These are phyloP conservation scores for Malurus melanocephalus DNA, from an alignment of 2,113 vertebrate species.

Conservation along the genomic window DNA sequence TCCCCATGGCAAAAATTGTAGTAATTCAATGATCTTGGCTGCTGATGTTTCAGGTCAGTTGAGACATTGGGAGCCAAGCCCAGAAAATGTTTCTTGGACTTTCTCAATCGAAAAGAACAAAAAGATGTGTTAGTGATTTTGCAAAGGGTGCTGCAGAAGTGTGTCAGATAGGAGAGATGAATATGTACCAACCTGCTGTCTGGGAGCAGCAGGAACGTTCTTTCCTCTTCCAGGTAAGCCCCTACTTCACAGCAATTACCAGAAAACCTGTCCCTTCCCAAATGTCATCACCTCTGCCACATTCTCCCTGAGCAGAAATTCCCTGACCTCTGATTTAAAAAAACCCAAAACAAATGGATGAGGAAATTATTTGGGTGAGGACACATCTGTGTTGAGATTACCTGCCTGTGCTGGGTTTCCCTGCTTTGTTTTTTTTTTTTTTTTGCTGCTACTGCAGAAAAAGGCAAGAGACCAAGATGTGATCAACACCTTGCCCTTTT, in stretches of 20 bases:
- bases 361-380: neutral
- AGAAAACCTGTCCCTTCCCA: neutral
- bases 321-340: neutral
- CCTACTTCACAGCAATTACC: neutral
- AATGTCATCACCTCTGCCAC: neutral
- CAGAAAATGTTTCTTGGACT: neutral
- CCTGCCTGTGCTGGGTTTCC: neutral
- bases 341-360: accelerated
- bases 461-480: neutral
- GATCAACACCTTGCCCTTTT: neutral
- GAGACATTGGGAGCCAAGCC: neutral
- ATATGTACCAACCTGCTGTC: neutral
- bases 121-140: neutral
- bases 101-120: neutral
- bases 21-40: neutral
- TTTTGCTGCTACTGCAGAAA: neutral
- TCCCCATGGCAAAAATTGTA: neutral
- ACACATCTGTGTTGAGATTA: neutral
- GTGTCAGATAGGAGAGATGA: neutral
- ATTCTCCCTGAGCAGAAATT: neutral
- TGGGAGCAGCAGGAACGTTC: neutral
- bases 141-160: neutral
- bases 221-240: neutral
- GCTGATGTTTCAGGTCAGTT: neutral
- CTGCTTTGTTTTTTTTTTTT: neutral